phyloP scores from a whole-genome alignment of 1,140 invertebrate species.

The Leptonema lineaticorne region DNA sequence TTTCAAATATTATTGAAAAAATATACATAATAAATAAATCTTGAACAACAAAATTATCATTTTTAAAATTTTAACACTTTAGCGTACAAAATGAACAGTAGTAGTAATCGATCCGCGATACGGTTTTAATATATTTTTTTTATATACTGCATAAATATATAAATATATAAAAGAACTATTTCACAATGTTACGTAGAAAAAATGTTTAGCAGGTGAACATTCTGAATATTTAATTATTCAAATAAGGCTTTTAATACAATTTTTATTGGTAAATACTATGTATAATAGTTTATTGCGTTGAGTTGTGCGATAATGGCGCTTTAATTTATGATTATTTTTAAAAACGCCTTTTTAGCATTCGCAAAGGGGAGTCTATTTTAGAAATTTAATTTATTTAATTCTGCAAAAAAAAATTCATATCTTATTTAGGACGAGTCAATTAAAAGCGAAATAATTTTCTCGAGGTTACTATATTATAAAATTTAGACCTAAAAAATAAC shows the following conservation, averaged over 20 bases:
- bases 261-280: neutral
- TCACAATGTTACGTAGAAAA: too few species aligned
- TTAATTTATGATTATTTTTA: neutral
- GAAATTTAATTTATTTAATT: too few species aligned
- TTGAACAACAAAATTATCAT: too few species aligned
- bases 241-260: constrained; percentile 11
- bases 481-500: too few species aligned
- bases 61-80: neutral
- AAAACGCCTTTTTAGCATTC: too few species aligned
- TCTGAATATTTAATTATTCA: constrained; percentile 16
- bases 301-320: neutral
- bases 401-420: too few species aligned
- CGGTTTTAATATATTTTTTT: neutral
- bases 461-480: too few species aligned
- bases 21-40: too few species aligned
- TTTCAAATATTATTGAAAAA: too few species aligned
- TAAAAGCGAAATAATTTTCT: too few species aligned
- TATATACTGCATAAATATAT: neutral
- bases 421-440: neutral
- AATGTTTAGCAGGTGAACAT: neutral
- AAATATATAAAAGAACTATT: too few species aligned
- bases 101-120: constrained; percentile 4
- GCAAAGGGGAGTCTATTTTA: too few species aligned
- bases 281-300: neutral
- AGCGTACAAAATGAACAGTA: constrained; percentile 13